Conservation (phyloP, 2,888 invertebrate genomes). For the Cancer borealis region DNA sequence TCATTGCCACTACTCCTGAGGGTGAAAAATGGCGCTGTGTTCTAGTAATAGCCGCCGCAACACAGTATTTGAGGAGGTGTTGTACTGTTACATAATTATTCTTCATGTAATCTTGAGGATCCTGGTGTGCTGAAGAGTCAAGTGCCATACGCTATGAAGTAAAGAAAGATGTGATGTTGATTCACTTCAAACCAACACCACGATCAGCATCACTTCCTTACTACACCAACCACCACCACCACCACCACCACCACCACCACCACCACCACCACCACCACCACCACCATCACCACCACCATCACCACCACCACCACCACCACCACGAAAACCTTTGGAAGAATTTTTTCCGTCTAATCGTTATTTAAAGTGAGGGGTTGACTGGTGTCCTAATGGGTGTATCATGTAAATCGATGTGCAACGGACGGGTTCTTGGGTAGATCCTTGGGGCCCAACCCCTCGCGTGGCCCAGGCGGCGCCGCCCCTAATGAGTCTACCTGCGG, state of each 20-base stretch:
- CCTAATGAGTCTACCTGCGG: constrained; percentile 33
- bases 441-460: not conserved
- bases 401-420: constrained; percentile 14
- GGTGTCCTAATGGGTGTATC: constrained; percentile 34
- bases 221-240: not conserved
- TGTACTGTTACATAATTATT: not conserved
- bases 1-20: constrained; percentile 14
- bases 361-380: constrained; percentile 2
- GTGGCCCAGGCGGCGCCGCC: constrained; percentile 33
- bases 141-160: not conserved
- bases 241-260: not conserved
- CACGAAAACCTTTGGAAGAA: not conserved
- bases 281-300: not conserved
- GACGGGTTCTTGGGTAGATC: not conserved
- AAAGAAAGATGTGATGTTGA: not conserved
- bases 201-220: not conserved
- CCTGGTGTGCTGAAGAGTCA: not conserved
- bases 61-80: not conserved
- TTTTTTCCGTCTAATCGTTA: not conserved
- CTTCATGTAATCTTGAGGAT: not conserved
- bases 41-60: not conserved
- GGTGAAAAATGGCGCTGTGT: not conserved
- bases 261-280: not conserved
- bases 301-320: not conserved
- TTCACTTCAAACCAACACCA: not conserved